These are phyloP conservation scores for Ophion ellenae DNA, from an alignment of 2,888 invertebrate genomes.

Conservation along the genomic window DNA sequence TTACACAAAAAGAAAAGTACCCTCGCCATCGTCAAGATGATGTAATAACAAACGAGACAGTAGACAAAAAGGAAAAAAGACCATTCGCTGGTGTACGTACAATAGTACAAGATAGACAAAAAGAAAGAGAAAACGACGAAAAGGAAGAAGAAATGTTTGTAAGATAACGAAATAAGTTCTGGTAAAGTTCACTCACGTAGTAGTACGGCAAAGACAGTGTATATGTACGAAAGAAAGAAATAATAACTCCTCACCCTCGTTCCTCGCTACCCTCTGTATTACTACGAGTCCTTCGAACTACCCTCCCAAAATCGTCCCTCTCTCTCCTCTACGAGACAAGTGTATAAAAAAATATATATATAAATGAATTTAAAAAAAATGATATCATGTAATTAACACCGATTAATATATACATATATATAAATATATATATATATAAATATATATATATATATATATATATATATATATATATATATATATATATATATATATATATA, in stretches of 20 bases:
- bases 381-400: conserved; percentile 81
- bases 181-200: conserved; percentile 75
- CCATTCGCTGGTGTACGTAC: conserved; percentile 74
- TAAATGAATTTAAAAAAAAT: conserved; percentile 52
- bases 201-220: conserved; percentile 77
- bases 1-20: conserved; percentile 38
- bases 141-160: conserved; percentile 69
- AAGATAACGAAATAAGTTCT: conserved; percentile 77
- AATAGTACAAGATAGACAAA: conserved; percentile 77
- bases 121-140: conserved; percentile 6
- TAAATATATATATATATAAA: conserved; percentile 74
- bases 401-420: conserved; percentile 75
- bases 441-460: conserved; percentile 68
- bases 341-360: conserved; percentile 62
- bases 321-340: conserved; percentile 59
- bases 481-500: conserved; percentile 75
- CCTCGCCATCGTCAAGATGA: conserved; percentile 51
- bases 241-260: conserved; percentile 60
- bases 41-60: conserved; percentile 40
- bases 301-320: conserved; percentile 45
- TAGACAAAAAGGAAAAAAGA: conserved; percentile 60
- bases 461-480: conserved; percentile 70
- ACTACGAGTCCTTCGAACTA: conserved; percentile 44
- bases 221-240: conserved; percentile 75
- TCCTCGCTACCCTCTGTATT: conserved; percentile 44